phyloP scores from a whole-genome alignment of 2,113 vertebrate genomes.

The Lonchura striata region DNA sequence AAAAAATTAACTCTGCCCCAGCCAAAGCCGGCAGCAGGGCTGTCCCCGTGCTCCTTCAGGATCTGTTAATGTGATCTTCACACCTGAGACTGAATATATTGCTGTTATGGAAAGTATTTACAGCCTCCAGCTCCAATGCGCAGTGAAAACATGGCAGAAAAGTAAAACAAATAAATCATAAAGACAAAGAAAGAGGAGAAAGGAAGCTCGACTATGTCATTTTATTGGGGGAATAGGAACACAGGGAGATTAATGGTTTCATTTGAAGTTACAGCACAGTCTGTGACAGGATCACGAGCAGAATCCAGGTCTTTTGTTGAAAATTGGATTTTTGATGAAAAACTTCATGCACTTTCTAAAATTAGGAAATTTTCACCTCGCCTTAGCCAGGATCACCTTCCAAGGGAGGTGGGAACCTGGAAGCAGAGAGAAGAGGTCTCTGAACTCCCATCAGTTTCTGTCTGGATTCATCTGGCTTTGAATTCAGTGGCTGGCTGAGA shows the following conservation, averaged over 20 bases:
- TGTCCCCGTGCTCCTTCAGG: background rate
- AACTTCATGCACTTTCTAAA: constrained; percentile 8
- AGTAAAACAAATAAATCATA: constrained; percentile 60
- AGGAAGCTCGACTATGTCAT: background rate
- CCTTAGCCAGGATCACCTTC: background rate
- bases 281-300: background rate
- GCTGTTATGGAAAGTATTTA: constrained; percentile 36
- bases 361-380: constrained; percentile 23
- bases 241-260: constrained; percentile 21
- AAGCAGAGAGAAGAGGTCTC: background rate
- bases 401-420: background rate
- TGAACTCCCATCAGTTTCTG: background rate
- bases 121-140: background rate
- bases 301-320: constrained; percentile 2
- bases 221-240: constrained; percentile 3
- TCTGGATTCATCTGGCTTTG: background rate
- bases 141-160: constrained; percentile 13
- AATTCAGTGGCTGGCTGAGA: background rate
- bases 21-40: background rate
- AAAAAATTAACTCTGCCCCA: background rate
- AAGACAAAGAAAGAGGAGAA: constrained; percentile 54
- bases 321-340: constrained; percentile 56
- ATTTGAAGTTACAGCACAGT: constrained; percentile 18
- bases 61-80: background rate
- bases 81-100: background rate